phyloP scores from a whole-genome alignment of 2,113 vertebrate species.

The Salvelinus sp. region DNA sequence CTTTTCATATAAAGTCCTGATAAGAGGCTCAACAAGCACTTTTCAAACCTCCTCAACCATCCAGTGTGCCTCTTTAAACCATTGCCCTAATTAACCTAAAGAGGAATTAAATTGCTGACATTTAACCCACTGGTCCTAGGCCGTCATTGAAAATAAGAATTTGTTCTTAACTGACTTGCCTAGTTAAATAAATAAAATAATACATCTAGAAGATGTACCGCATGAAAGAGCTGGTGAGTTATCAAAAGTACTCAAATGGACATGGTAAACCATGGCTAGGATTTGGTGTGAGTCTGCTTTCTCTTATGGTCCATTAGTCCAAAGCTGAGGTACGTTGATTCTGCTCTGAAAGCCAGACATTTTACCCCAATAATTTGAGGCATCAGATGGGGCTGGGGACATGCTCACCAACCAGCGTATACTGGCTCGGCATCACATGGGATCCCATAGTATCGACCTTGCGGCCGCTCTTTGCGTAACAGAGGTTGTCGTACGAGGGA shows the following conservation, averaged over 20 bases:
- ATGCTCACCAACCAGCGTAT: conserved; percentile 84
- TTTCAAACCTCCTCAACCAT: conserved; percentile 9
- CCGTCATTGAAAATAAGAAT: too few species aligned
- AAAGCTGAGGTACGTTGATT: neutral
- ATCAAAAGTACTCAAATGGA: conserved; percentile 4
- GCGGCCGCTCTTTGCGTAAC: conserved; percentile 66
- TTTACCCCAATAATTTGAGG: neutral
- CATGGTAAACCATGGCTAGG: neutral
- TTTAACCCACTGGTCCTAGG: neutral
- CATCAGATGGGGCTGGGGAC: neutral
- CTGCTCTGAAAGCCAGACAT: conserved; percentile 8
- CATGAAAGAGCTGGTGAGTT: conserved; percentile 12
- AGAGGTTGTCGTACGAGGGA: conserved; percentile 69
- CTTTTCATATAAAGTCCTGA: conserved; percentile 38
- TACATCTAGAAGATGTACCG: conserved; percentile 32
- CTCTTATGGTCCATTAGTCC: conserved; percentile 12
- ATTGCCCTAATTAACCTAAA: conserved; percentile 37
- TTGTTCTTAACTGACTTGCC: conserved; percentile 3
- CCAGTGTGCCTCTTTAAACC: conserved; percentile 42
- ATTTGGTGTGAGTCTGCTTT: conserved; percentile 11
- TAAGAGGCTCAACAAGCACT: conserved; percentile 4
- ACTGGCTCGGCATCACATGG: conserved; percentile 80
- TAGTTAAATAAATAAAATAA: conserved; percentile 32
- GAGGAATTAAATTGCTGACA: conserved; percentile 1
- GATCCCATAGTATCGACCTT: conserved; percentile 69